Conservation (phyloP, 1,140 invertebrate genomes). For the Hypothenemus hampei region DNA sequence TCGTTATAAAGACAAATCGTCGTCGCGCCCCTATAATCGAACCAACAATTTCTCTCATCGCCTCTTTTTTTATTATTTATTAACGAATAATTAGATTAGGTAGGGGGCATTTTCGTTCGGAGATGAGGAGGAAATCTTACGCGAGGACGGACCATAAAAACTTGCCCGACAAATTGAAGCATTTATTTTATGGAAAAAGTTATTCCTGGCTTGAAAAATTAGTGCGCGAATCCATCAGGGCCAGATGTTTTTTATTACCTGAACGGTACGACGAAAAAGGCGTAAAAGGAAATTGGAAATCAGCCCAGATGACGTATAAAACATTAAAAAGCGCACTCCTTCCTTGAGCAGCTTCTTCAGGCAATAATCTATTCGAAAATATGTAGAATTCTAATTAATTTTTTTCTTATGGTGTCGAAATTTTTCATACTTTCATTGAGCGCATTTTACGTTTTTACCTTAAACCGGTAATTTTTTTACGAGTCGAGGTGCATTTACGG, state of each 20-base stretch:
- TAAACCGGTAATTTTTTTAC: too few relatives aligned
- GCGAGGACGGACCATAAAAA: constrained; percentile 13
- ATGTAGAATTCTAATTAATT: too few relatives aligned
- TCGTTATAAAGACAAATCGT: too few relatives aligned
- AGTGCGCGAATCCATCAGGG: constrained; percentile 30
- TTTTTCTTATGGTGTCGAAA: too few relatives aligned
- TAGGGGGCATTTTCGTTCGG: constrained; percentile 13
- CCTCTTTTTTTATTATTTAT: constrained; percentile 16
- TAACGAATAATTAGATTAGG: constrained; percentile 20
- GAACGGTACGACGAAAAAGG: constrained; percentile 20
- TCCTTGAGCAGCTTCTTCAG: too few relatives aligned
- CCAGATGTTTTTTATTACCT: constrained; percentile 31
- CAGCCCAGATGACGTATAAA: constrained; percentile 17
- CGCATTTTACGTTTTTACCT: too few relatives aligned
- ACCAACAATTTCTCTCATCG: not conserved
- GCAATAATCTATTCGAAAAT: too few relatives aligned
- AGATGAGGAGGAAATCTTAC: too few relatives aligned
- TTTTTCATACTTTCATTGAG: too few relatives aligned
- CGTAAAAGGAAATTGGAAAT: constrained; percentile 28
- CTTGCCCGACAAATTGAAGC: constrained; percentile 26
- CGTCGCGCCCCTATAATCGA: too few relatives aligned
- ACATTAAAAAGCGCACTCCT: too few relatives aligned
- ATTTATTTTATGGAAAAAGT: constrained; percentile 32
- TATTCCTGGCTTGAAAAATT: constrained; percentile 31
- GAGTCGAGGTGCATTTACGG: too few relatives aligned